phyloP scores from a whole-genome alignment of 2,888 invertebrate genomes.

The Catotricha subobsoleta region DNA sequence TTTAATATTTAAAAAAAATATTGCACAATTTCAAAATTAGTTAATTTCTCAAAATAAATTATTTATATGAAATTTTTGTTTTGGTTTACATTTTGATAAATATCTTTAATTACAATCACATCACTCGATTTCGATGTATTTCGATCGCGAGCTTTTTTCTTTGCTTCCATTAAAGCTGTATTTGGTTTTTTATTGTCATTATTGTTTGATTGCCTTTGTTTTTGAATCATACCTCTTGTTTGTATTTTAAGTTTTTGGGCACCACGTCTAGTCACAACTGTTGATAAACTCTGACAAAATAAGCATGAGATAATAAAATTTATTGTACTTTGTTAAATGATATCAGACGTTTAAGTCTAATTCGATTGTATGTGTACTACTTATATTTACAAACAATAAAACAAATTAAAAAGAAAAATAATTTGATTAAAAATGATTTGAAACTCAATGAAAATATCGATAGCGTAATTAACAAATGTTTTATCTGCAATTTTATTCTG shows the following conservation, averaged over 20 bases:
- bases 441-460: no score
- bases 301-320: neutral
- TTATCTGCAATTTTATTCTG: no score
- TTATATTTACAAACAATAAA: no score
- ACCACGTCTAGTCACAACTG: constrained; percentile 39
- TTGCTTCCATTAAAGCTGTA: constrained; percentile 44
- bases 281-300: constrained; percentile 14
- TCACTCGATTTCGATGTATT: constrained; percentile 30
- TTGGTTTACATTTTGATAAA: constrained; percentile 43
- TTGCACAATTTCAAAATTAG: neutral
- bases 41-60: neutral
- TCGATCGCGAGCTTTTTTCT: constrained; percentile 43
- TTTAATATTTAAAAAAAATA: constrained; percentile 1
- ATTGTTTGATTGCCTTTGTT: neutral
- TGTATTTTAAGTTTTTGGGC: constrained; percentile 45
- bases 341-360: no score
- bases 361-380: no score
- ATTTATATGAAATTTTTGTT: neutral
- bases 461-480: no score
- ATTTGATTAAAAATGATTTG: no score
- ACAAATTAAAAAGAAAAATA: no score
- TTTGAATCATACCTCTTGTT: constrained; percentile 40
- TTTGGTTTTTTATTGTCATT: constrained; percentile 28
- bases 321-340: neutral
- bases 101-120: constrained; percentile 37